Evolutionary conservation across 2,888 invertebrate genomes (phyloP).

Genomic region (Rhingia rostrata): DNA sequence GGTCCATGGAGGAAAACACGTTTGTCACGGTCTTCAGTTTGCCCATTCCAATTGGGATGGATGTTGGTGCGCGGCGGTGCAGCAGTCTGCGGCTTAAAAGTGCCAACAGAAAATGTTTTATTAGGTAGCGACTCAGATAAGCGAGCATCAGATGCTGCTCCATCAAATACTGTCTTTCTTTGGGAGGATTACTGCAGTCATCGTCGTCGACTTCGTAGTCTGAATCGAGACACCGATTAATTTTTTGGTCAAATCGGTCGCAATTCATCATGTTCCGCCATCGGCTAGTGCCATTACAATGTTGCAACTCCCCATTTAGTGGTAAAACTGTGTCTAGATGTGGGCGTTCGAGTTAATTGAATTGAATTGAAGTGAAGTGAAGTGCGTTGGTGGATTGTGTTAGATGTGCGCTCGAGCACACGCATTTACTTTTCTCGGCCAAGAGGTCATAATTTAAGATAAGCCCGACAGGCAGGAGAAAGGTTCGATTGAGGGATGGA

Average conservation of each 20-base stretch:
- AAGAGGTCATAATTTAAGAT: not conserved
- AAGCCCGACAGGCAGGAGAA: not conserved
- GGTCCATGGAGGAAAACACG: constrained; percentile 32
- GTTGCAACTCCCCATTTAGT: constrained; percentile 32
- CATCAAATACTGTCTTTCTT: constrained; percentile 44
- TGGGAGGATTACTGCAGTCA: constrained; percentile 43
- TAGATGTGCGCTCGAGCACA: not conserved
- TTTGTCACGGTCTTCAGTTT: constrained; percentile 29
- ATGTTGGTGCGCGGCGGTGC: constrained; percentile 40
- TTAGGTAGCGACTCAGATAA: constrained; percentile 71
- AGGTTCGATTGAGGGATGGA: not conserved
- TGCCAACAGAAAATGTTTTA: constrained; percentile 73
- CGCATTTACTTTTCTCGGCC: not conserved
- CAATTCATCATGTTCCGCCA: constrained; percentile 61
- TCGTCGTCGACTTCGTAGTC: not conserved
- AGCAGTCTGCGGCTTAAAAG: constrained; percentile 53
- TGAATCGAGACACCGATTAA: constrained; percentile 48
- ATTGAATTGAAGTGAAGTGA: constrained; percentile 11
- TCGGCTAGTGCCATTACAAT: constrained; percentile 40
- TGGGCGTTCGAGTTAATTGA: constrained; percentile 66
- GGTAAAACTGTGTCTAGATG: constrained; percentile 17
- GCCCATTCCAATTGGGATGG: constrained; percentile 51
- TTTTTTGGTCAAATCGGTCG: constrained; percentile 53
- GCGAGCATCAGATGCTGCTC: constrained; percentile 61
- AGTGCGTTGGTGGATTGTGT: constrained; percentile 4